Evolutionary conservation across 2,888 invertebrate genomes (phyloP).

Genomic region (Bugulina stolonifera): DNA sequence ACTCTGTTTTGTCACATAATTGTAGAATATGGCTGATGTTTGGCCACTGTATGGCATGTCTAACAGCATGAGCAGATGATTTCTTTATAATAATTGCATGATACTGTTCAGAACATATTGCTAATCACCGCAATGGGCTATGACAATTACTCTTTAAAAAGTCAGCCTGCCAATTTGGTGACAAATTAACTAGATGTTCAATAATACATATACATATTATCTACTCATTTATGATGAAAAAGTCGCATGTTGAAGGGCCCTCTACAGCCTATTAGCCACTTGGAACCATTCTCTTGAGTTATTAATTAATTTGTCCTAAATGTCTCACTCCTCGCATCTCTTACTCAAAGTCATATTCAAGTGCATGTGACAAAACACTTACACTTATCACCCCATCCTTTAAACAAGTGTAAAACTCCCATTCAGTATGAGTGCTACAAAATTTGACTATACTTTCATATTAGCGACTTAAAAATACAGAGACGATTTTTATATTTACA

Average conservation of each 20-base stretch:
- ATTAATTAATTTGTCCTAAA: slow-evolving; percentile 24
- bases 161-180: slow-evolving; percentile 17
- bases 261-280: not conserved
- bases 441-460: no score
- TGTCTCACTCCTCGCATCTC: not conserved
- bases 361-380: slow-evolving; percentile 20
- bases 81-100: not conserved
- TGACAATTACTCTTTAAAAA: slow-evolving; percentile 1
- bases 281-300: not conserved
- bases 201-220: not conserved
- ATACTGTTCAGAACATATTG: not conserved
- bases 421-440: no score
- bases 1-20: not conserved
- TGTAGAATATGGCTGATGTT: not conserved
- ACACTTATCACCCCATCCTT: not conserved
- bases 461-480: no score
- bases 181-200: not conserved
- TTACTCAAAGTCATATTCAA: slow-evolving; percentile 15
- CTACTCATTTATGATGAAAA: not conserved
- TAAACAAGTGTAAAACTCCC: no score
- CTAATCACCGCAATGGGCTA: slow-evolving; percentile 8
- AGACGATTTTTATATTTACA: no score
- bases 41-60: slow-evolving; percentile 3
- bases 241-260: not conserved
- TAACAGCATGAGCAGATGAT: slow-evolving; percentile 10